Conservation (phyloP, 2,888 invertebrate genomes). For the Vanessa cardui region DNA sequence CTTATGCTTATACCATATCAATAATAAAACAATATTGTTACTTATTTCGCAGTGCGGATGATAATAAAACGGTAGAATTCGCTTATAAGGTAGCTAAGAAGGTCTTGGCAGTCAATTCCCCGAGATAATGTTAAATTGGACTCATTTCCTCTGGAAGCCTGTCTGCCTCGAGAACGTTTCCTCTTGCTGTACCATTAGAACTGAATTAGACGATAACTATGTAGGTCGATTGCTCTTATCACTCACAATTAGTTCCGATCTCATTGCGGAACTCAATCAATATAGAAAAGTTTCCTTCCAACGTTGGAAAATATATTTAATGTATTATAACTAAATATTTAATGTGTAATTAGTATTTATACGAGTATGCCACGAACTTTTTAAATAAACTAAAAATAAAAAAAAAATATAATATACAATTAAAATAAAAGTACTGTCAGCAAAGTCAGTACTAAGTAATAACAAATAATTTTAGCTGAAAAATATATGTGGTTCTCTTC, state of each 20-base stretch:
- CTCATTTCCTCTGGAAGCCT: constrained; percentile 67
- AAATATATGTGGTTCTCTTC: neutral
- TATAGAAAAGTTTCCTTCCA: constrained; percentile 1
- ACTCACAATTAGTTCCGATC: constrained; percentile 42
- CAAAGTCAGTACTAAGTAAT: too few species aligned
- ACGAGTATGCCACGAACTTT: neutral
- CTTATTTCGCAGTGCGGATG: constrained; percentile 2
- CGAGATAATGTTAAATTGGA: constrained; percentile 75
- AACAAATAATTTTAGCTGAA: too few species aligned
- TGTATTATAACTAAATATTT: neutral
- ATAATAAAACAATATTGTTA: neutral
- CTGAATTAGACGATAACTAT: constrained; percentile 59
- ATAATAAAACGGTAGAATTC: constrained; percentile 45
- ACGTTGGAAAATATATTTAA: neutral
- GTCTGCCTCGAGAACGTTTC: constrained; percentile 54
- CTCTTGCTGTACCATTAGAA: constrained; percentile 61
- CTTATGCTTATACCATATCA: neutral
- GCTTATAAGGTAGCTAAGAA: constrained; percentile 46
- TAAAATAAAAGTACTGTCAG: too few species aligned
- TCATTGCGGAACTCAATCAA: constrained; percentile 8
- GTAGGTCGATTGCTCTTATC: constrained; percentile 36
- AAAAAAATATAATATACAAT: too few species aligned
- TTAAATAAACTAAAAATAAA: too few species aligned
- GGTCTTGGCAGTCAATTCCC: constrained; percentile 60
- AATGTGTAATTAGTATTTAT: neutral